These are phyloP conservation scores for Pissodes strobi DNA, from an alignment of 1,140 invertebrate genomes.

Conservation along the genomic window DNA sequence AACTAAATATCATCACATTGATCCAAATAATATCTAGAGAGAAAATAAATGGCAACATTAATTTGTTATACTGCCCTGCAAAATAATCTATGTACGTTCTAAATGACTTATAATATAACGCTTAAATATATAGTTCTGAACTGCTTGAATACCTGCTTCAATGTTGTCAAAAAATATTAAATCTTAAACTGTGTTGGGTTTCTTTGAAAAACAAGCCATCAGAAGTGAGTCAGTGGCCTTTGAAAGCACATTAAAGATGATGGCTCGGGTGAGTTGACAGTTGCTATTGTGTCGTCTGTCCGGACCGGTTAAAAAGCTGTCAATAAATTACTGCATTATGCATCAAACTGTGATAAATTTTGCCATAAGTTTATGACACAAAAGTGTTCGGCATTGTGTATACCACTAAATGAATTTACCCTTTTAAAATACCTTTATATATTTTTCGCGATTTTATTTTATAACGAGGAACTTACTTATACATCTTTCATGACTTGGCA, in stretches of 20 bases:
- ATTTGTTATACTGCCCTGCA: no score
- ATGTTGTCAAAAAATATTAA: constrained; percentile 21
- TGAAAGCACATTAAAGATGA: constrained; percentile 29
- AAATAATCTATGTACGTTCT: no score
- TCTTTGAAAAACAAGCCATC: constrained; percentile 14
- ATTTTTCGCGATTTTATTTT: background rate
- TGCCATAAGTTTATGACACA: constrained; percentile 20
- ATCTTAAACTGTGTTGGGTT: constrained; percentile 1
- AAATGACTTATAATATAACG: no score
- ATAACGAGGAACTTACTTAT: no score
- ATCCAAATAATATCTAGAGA: no score
- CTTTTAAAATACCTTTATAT: constrained; percentile 5
- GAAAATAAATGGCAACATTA: no score
- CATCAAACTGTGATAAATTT: constrained; percentile 25
- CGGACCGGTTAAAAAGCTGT: constrained; percentile 30
- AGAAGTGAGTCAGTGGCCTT: constrained; percentile 28
- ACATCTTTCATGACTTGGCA: no score
- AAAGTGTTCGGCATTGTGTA: constrained; percentile 10
- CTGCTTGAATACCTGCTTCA: no score
- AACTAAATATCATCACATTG: no score
- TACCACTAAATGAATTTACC: constrained; percentile 13
- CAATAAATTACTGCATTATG: constrained; percentile 34
- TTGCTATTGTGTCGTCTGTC: constrained; percentile 25
- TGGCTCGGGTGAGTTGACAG: constrained; percentile 22
- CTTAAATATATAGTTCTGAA: no score